A percentile compares a stretch with the other conserved stretches of the same genome.
These are phyloP conservation scores for Sphaerodactylus townsendi DNA, from an alignment of 2,113 vertebrate species.

Conservation along the genomic window DNA sequence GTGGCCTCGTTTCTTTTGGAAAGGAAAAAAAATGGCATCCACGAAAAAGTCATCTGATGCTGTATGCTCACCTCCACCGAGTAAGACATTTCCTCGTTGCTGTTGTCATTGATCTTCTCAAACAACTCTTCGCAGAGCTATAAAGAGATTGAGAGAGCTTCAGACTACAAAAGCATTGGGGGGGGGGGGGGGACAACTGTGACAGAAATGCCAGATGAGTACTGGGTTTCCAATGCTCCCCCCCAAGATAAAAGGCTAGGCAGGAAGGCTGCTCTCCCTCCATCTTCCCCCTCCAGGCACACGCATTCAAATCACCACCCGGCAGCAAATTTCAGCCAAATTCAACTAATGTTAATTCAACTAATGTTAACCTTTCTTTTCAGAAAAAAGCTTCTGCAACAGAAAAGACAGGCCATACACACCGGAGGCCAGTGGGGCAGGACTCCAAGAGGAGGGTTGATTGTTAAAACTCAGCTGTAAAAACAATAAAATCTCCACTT, in stretches of 20 bases:
- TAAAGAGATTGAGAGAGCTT: conserved; percentile 37
- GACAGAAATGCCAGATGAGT: background rate
- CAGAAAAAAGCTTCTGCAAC: background rate
- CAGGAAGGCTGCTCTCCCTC: background rate
- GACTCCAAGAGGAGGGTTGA: background rate
- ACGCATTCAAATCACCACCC: background rate
- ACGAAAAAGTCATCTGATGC: background rate
- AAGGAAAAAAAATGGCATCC: background rate
- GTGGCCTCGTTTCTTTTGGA: background rate
- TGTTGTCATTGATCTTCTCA: conserved; percentile 96
- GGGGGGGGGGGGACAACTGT: background rate
- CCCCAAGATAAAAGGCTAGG: background rate
- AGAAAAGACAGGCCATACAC: background rate
- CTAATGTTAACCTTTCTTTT: too few relatives aligned
- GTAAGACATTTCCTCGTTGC: conserved; percentile 93
- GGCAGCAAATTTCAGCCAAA: background rate
- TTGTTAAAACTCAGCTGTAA: background rate
- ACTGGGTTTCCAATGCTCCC: background rate
- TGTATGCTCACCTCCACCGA: conserved; percentile 81
- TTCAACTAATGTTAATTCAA: background rate
- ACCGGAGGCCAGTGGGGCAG: background rate
- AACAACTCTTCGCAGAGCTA: conserved; percentile 98
- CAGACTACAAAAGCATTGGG: conserved; percentile 8
- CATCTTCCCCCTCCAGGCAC: background rate
- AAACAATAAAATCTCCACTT: background rate